Base-by-base conservation (phyloP, 35 echinoderm and acorn worm species). In the Stichopus chloronotus region DNA sequence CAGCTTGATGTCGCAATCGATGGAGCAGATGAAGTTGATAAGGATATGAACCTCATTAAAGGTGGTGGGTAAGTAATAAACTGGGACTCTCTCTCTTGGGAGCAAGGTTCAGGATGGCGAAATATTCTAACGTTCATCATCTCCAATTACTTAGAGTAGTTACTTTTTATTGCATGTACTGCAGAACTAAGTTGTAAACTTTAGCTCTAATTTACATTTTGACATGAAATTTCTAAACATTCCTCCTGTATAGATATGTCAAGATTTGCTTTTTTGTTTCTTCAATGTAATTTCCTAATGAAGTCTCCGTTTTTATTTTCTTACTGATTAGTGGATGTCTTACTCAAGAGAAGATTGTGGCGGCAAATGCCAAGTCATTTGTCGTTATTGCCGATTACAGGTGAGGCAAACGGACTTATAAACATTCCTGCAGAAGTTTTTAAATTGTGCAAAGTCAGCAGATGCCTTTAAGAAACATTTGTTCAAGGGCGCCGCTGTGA, bases 281-380 rank as follows among this genome's bases (percentile, higher is more conserved):
- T 52, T 24, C 8, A 74, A 20, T 74, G 6, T 74, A 19, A n/a
- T 74, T 74, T 20, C 12, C 30, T 43, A 43, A 43, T 43, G 30
- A 74, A 19, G 14, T 59, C 5, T 92, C 69, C 69, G 4, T 76
- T 77, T 76, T 55, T 57, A 81, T 92, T 89, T 84, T 90, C 92
- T 12, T 23, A 11, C 94, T 61, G 63, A 25, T 65, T 63, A 99
- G 97, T n/a, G 97, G 97, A 17, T 99, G 97, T 93, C 86, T 95
- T 5, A 99, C 97, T 10, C 97, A 99, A 81, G 97, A 99, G 92
- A 99, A 99, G 97, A 99, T 99, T 61, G 95, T 99, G 3, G 97
- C 97, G 43, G 92, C 94, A 19, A 95, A 93, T 92, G 93, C 97
- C 19, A 94, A 96, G 71, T 94, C 83, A 79, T 96, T 99, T 53